Base-by-base conservation (phyloP, 2,888 invertebrate genomes). In the Orthosia cruda region DNA sequence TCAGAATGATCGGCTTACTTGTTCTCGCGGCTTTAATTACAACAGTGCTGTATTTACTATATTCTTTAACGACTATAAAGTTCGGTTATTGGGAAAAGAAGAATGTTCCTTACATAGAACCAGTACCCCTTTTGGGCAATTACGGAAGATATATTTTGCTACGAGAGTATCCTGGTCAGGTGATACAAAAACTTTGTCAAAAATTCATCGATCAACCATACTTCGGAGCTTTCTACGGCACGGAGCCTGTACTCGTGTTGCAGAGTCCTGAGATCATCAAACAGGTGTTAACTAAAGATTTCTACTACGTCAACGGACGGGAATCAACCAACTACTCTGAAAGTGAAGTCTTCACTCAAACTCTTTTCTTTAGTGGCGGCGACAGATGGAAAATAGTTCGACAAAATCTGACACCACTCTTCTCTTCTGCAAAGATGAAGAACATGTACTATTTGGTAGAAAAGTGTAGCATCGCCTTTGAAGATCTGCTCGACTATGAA, bases 371-470 rank as follows among this genome's bases (percentile, higher is more conserved):
- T 72, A 81, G 83, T 0, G 79, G 88, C n/a, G 94, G 94, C 0
- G 92, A 94, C 73, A 77, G 79, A 32, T 95, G 95, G 94, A 94
- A 92, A 70, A 84, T 94, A 0, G 26, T 92, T 0, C 85, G 95
- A 0, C 94, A 94, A 65, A 94, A 93, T 66, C 71, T 94, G 12
- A 91, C 92, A 0, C 92, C 93, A 0, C 71, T 95, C 0, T 95
- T 94, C 80, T 88, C 95, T 2, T 89, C 92, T 0, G 84, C 91
- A 0, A 95, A 94, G 84, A 93, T 94, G 89, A 94, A 89, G 75
- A 93, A 91, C 11, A 95, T 95, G 94, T 95, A 92, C 62, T 70
- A 90, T 80, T 86, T 94, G 47, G 91, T 94, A 3, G 86, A 91
- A 47, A 89, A 89, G 11, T 92, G 91, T 71, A 70, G 85, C 4